Evolutionary conservation across 2,113 vertebrate species (phyloP), one percentile per base, ranked within the genome.

Genomic region (Nesoenas mayeri): DNA sequence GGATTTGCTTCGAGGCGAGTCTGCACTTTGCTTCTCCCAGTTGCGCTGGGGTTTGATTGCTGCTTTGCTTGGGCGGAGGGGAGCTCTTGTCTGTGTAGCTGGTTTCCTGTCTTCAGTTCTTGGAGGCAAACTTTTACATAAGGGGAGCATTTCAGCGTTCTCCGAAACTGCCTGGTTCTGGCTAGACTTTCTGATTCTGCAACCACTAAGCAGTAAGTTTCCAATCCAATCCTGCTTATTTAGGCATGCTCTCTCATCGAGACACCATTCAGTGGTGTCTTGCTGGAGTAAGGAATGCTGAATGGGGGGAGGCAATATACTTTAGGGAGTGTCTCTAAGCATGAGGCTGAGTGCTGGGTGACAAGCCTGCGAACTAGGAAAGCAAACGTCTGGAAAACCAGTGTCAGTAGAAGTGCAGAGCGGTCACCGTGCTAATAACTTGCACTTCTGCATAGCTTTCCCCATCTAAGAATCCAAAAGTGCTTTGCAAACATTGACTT

Each of bases 261-360:
- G 62, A 89, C 11, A 5, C 94, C 82, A 81, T 96, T 91, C 96
- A 89, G 93, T 29, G 92, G 88, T 95, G 91, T 92, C 93, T 95
- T 94, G 91, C 95, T 88, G 69, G 88, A 97, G 66, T 81, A 72
- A 95, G 88, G 85, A 96, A 96, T 97, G 96, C 86, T 94, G 93
- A 34, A 79, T 73, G 70, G 91, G 87, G 82, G 92, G 73, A 96
- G 96, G 83, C 86, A 89, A 4, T 94, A 80, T 80, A 84, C 83
- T 95, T 96, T 20, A 96, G 96, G 95, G 93, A 95, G 92, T 95
- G 95, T 93, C 92, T 93, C 75, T 88, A 73, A 78, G 77, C 5
- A 0, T 85, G 86, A 92, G 77, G 44, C 88, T 90, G 93, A 94
- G 92, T 91, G 93, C 85, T 84, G 90, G 92, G 93, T 96, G 91